Evolutionary conservation across 1,140 invertebrate species (phyloP), one percentile per base, ranked within the genome.

Genomic region (Tetramorium simillimum): DNA sequence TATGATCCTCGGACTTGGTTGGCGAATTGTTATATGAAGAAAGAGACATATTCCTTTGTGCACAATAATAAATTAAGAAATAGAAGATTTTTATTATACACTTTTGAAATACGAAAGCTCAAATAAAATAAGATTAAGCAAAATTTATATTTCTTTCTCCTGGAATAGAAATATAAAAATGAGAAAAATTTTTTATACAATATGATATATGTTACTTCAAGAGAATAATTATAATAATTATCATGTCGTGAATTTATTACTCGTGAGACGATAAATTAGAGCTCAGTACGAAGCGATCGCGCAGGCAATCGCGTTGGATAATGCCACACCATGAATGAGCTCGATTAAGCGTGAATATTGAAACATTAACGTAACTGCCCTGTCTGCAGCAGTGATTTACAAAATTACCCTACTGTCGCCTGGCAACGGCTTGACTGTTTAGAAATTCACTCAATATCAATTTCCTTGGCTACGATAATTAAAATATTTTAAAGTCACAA

Each of bases 261-360:
- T 65, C 12, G 51, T 65, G 73, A 86, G 76, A 67, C 46, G 60
- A 88, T 86, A 75, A 84, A 84, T 84, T 84, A 84, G 80, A 84
- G 69, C 80, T 84, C 40, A 53, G 80, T 84, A 84, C 53, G 69
- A 60, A 37, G 53, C 69, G 53, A 84, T 84, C 51, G 51, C 72
- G 37, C 53, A 49, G 51, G 60, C 67, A 78, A 81, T 77, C 73
- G 62, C 62, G 51, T 37, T 62, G 67, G 69, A 85, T 89, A 86
- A 78, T 75, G 21, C 56, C 14, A 65, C 53, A 43, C 67, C 58
- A 58, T 58, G 67, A 90, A 90, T 89, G 80, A 89, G 88, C 88
- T 89, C 78, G 85, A 87, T 85, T 84, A 89, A 70, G 85, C 60
- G 70, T 86, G 90, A 91, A 89, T 90, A 92, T 92, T 90, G 80